Evolutionary conservation across 2,888 invertebrate genomes (phyloP).

Genomic region (Pheosia gnoma): DNA sequence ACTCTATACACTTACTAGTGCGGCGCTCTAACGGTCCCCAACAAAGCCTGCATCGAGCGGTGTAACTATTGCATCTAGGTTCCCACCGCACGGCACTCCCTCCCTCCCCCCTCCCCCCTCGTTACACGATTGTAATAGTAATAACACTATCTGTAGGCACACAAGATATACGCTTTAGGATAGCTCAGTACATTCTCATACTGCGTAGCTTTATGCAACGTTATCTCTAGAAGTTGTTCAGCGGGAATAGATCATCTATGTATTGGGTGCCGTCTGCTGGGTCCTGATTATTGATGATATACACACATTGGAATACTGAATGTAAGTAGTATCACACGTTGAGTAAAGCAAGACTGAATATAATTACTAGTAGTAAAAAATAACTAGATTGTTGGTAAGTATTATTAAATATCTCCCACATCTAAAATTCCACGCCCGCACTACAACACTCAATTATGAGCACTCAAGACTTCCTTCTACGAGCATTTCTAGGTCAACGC

Average conservation of each 20-base stretch:
- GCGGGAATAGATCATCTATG: too few species aligned
- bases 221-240: too few species aligned
- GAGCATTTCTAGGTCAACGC: constrained; percentile 36
- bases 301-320: too few species aligned
- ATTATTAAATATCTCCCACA: background rate
- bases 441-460: constrained; percentile 3
- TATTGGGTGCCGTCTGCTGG: too few species aligned
- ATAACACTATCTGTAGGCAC: background rate
- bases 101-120: constrained; percentile 19
- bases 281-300: too few species aligned
- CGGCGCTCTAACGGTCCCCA: constrained; percentile 46
- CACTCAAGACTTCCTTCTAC: constrained; percentile 36
- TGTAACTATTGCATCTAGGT: constrained; percentile 47
- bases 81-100: constrained; percentile 31
- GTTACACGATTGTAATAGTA: constrained; percentile 15
- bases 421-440: background rate
- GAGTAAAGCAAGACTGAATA: too few species aligned
- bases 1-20: constrained; percentile 15
- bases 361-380: too few species aligned
- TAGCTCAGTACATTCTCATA: background rate
- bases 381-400: background rate
- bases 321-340: too few species aligned
- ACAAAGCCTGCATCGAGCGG: constrained; percentile 66
- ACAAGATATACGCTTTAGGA: background rate
- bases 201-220: too few species aligned